Evolutionary conservation across 2,797 vertebrate genomes (phyloP).

Genomic region (Leuciscus waleckii): DNA sequence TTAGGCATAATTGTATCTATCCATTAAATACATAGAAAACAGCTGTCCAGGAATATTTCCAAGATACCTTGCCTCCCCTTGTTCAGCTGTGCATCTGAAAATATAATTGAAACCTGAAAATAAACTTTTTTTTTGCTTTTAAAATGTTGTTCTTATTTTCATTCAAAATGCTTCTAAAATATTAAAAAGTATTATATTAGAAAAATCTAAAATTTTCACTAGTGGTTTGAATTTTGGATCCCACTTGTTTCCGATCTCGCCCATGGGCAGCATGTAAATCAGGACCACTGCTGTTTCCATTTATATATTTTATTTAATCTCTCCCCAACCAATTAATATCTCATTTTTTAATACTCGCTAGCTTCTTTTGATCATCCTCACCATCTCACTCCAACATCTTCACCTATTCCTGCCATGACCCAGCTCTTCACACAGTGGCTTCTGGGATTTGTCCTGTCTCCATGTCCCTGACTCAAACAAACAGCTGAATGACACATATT

Average conservation of each 20-base stretch:
- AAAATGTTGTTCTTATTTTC: too few relatives aligned
- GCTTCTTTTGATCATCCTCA: not conserved
- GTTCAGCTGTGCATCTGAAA: not conserved
- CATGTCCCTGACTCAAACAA: constrained; percentile 52
- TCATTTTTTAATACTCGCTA: not conserved
- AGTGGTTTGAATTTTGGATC: not conserved
- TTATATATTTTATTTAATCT: constrained; percentile 4
- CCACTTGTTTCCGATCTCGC: not conserved
- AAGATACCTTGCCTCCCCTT: not conserved
- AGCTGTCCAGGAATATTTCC: not conserved
- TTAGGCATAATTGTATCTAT: not conserved
- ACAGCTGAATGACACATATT: constrained; percentile 48
- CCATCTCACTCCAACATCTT: constrained; percentile 7
- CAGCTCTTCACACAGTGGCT: constrained; percentile 2
- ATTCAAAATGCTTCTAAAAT: not conserved
- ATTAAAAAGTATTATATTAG: not conserved
- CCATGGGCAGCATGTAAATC: not conserved
- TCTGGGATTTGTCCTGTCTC: constrained; percentile 12
- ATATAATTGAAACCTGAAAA: not conserved
- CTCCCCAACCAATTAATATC: not conserved
- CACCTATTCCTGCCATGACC: constrained; percentile 19
- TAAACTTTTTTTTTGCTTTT: not conserved
- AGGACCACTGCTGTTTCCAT: not conserved
- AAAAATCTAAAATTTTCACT: not conserved
- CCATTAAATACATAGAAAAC: not conserved